Base-by-base conservation (phyloP, 2,797 vertebrate species). In the Mallotus villosus region DNA sequence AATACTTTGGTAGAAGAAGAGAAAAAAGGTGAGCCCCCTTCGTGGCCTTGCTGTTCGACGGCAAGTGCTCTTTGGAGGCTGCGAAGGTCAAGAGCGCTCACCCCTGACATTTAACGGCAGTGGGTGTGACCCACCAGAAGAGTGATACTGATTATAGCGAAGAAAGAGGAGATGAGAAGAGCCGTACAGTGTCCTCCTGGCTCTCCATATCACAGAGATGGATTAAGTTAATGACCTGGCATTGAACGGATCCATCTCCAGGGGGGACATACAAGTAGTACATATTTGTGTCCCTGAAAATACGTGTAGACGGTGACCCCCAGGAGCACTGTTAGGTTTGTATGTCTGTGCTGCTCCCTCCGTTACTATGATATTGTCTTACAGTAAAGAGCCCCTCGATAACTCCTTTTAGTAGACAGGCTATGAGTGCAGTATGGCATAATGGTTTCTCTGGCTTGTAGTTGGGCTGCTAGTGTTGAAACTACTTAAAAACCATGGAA, bases 51-150 rank as follows among this genome's bases (percentile, higher is more conserved):
- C 58, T 7, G 64, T 72, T 51, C 59, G 57, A 63, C 63, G 7
- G 70, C 63, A 37, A 78, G 72, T 79, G 67, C 65, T 55, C 66
- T 14, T 59, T 46, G 59, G 25, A 19, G 49, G 27, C 61, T 29
- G 9, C 25, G 14, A 71, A 75, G 80, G 85, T 90, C 84, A 85
- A 80, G 77, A 84, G 80, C 70, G 19, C 63, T 81, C 76, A 87
- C 81, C 86, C 79, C 78, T 84, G 83, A 86, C 82, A 79, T 85
- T 82, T 81, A 78, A 80, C 75, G 83, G 72, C 70, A 78, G 49
- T 55, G 59, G 79, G 78, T 70, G 71, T 73, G 74, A 67, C 72
- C 70, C 24, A 32, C 8, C n/a, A 68, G 71, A 82, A 80, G 76
- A 74, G 73, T 79, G 68, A 72, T 72, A 76, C 70, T 68, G 74